A percentile compares a stretch with the other conserved stretches of the same genome.
Evolutionary conservation across 2,797 vertebrate genomes (phyloP).

Genomic region (Anguilla obscura): DNA sequence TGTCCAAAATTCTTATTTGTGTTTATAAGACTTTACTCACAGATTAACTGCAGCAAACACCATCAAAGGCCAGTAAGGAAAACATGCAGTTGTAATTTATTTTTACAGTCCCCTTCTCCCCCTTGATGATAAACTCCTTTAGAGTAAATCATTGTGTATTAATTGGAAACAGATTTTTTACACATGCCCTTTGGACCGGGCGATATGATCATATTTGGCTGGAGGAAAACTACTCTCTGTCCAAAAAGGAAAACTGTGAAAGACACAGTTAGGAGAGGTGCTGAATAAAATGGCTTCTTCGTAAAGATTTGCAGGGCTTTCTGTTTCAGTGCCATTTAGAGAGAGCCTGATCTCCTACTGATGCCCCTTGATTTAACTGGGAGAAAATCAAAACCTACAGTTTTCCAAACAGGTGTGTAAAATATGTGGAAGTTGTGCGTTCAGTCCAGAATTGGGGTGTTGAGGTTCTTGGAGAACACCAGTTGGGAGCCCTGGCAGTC

Average conservation of each 20-base stretch:
- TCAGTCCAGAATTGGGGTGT: slow-evolving; percentile 59
- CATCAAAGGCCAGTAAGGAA: slow-evolving; percentile 44
- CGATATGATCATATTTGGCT: slow-evolving; percentile 67
- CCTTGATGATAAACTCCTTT: slow-evolving; percentile 50
- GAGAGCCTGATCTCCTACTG: slow-evolving; percentile 28
- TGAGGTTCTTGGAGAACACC: slow-evolving; percentile 59
- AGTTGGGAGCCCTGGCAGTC: slow-evolving; percentile 58
- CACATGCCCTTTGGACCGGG: slow-evolving; percentile 47
- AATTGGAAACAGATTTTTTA: slow-evolving; percentile 70
- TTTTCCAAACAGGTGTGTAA: slow-evolving; percentile 56
- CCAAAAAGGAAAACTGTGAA: slow-evolving; percentile 65
- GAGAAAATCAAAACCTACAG: slow-evolving; percentile 48
- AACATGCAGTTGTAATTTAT: slow-evolving; percentile 44
- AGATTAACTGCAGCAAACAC: slow-evolving; percentile 42
- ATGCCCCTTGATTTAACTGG: slow-evolving; percentile 28
- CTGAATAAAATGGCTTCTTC: slow-evolving; percentile 34
- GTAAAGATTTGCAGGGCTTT: slow-evolving; percentile 25
- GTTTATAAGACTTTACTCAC: slow-evolving; percentile 30
- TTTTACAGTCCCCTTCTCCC: slow-evolving; percentile 49
- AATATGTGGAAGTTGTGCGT: slow-evolving; percentile 55
- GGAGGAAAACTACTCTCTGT: slow-evolving; percentile 51
- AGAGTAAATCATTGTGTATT: slow-evolving; percentile 61
- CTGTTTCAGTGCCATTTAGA: slow-evolving; percentile 7
- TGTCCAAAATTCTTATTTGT: slow-evolving; percentile 25
- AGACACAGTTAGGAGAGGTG: slow-evolving; percentile 50